These are phyloP conservation scores for Littorina saxatilis DNA, from an alignment of 1,140 invertebrate species.

Conservation along the genomic window DNA sequence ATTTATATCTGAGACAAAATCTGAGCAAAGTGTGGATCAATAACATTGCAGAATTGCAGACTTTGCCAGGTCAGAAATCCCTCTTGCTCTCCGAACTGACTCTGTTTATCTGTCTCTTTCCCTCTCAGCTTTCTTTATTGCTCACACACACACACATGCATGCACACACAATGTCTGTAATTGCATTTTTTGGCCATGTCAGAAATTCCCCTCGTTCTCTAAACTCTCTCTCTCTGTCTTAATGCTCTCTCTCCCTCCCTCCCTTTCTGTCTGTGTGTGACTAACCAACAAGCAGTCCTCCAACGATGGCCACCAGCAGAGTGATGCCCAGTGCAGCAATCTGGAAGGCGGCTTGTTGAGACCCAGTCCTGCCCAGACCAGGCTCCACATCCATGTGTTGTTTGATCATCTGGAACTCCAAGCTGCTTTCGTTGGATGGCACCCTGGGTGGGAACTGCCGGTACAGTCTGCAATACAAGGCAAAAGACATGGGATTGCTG, in stretches of 20 bases:
- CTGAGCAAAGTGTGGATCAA: too few species aligned
- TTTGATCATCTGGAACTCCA: conserved; percentile 46
- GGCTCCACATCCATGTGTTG: conserved; percentile 61
- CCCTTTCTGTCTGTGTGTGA: too few species aligned
- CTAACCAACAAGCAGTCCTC: conserved; percentile 88
- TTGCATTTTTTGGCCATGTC: neutral
- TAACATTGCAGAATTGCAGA: too few species aligned
- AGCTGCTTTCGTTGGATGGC: conserved; percentile 50
- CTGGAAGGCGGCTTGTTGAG: conserved; percentile 87
- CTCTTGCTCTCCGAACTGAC: too few species aligned
- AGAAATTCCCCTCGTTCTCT: neutral
- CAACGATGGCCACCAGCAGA: conserved; percentile 82
- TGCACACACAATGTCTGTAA: neutral
- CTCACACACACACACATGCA: neutral
- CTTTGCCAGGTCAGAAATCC: too few species aligned
- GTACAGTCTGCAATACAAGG: conserved; percentile 76
- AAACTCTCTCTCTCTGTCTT: neutral
- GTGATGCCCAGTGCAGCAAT: conserved; percentile 85
- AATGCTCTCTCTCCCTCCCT: too few species aligned
- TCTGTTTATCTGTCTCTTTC: too few species aligned
- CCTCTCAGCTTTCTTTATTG: too few species aligned
- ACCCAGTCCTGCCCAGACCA: conserved; percentile 81
- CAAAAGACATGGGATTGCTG: neutral
- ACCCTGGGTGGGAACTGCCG: conserved; percentile 75
- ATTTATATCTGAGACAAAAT: too few species aligned